Conservation (phyloP, 1,140 invertebrate species). For the Fopius arisanus region DNA sequence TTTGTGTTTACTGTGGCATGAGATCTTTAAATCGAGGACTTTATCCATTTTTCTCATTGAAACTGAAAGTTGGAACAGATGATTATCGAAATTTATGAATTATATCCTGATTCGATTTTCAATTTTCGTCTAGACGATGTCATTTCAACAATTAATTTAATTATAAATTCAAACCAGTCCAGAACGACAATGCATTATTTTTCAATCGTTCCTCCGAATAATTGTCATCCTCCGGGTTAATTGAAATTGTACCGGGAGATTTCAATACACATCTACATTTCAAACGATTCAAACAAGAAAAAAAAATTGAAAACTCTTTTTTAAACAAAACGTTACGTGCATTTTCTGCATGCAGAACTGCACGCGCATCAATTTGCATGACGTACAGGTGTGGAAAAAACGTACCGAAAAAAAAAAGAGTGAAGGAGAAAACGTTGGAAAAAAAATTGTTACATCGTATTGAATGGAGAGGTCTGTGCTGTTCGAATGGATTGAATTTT, state of each 20-base stretch:
- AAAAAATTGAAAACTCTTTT: background rate
- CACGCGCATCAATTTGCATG: slow-evolving; percentile 36
- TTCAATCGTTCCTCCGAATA: background rate
- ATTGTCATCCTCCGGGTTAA: background rate
- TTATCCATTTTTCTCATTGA: background rate
- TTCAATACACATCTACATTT: background rate
- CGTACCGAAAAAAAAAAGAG: background rate
- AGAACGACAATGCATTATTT: too few relatives aligned
- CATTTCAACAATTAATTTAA: too few relatives aligned
- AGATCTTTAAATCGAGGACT: background rate
- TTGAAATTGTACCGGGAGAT: background rate
- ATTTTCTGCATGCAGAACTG: background rate
- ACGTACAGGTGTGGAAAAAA: background rate
- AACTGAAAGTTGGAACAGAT: too few relatives aligned
- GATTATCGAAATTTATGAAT: too few relatives aligned
- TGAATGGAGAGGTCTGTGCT: slow-evolving; percentile 26
- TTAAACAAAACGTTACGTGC: background rate
- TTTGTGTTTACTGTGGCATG: background rate
- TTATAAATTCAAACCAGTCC: too few relatives aligned
- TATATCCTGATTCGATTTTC: too few relatives aligned
- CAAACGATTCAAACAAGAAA: background rate
- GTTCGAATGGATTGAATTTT: slow-evolving; percentile 9
- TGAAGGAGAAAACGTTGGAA: background rate
- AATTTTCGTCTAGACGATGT: too few relatives aligned
- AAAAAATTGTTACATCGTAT: slow-evolving; percentile 13